Base-by-base conservation (phyloP, 2,888 invertebrate genomes). In the Oeneis ivallda region DNA sequence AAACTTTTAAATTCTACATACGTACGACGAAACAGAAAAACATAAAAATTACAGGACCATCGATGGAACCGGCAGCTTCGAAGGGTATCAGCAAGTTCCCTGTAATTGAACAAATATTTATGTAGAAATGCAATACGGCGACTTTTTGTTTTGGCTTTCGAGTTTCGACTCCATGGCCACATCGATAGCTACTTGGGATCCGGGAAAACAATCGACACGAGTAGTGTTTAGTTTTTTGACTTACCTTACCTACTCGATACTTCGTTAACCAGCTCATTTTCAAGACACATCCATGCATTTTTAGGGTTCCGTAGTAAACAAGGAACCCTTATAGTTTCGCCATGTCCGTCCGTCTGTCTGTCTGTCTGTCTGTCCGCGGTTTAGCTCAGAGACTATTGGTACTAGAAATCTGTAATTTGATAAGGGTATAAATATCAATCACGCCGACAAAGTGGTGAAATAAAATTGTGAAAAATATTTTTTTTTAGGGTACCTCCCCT, bases 111-210 rank as follows among this genome's bases (percentile, higher is more conserved):
- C 73, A 76, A 80, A 83, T 80, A 83, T 85, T 84, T 85, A 84
- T 84, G 84, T 82, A 83, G 80, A 85, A 84, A 85, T 83, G 82
- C 76, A 78, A 85, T 80, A 77, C 77, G 74, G 76, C 78, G 72
- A 82, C 77, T 87, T 88, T 86, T 87, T 79, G 74, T 9, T 17
- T 17, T 47, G 47, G 17, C 47, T 37, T 37, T 37, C 9, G 37
- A 37, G 8, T 47, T 3, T n/a, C 2, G 47, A 1, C 71, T 69
- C 63, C 72, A 71, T 72, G 74, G 76, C 77, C 77, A 74, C 74
- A 76, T 79, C 72, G 75, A 8, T n/a, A 10, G 39, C 39, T 39
- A 54, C 41, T 56, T 5, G 19, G 39, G 56, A 41, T 41, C 39
- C 56, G 41, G 17, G 56, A 56, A 56, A 41, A 56, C 56, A 56